phyloP scores from a whole-genome alignment of 1,140 invertebrate genomes.

The Anastatus disparis region DNA sequence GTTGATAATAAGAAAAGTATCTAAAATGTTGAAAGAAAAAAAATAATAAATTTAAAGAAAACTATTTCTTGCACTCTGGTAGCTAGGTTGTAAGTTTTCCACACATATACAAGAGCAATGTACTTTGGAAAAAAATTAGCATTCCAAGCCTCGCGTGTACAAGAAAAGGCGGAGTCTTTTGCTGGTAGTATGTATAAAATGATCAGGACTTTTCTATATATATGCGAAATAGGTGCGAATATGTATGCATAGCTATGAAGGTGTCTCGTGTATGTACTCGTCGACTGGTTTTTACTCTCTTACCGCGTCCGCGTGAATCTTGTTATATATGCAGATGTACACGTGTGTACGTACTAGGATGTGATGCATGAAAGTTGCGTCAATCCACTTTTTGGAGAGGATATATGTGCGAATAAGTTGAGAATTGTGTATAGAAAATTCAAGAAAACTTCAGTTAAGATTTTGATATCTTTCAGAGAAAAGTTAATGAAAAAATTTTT shows the following conservation, averaged over 20 bases:
- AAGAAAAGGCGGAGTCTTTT: neutral
- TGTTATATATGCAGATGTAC: neutral
- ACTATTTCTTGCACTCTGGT: too few relatives aligned
- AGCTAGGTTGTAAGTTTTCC: too few relatives aligned
- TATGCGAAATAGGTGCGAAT: constrained; percentile 29
- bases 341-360: neutral
- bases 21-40: too few relatives aligned
- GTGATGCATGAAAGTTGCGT: neutral
- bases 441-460: neutral
- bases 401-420: neutral
- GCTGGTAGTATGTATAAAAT: too few relatives aligned
- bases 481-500: too few relatives aligned
- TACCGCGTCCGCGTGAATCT: neutral
- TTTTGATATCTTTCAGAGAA: too few relatives aligned
- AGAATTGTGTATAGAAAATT: neutral
- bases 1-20: too few relatives aligned
- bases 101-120: neutral
- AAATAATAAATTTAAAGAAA: too few relatives aligned
- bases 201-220: too few relatives aligned
- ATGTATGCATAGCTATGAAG: neutral
- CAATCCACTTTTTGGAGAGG: neutral
- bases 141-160: constrained; percentile 12
- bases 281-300: constrained; percentile 13
- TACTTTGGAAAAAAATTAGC: constrained; percentile 8
- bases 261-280: neutral